phyloP scores from a whole-genome alignment of 2,888 invertebrate species.

The Lepidochitona cinerea region DNA sequence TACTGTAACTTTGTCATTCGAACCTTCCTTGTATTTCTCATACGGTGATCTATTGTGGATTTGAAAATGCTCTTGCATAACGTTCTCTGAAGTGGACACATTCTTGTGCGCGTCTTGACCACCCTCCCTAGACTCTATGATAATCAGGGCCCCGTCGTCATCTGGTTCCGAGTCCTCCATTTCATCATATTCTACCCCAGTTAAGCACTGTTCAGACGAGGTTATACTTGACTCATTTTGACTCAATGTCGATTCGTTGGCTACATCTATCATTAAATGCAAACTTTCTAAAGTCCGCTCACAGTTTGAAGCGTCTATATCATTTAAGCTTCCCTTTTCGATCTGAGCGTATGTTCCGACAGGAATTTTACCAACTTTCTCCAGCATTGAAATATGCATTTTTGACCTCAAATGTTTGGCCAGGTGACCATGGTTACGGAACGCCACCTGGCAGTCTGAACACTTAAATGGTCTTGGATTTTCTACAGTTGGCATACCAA shows the following conservation, averaged over 20 bases:
- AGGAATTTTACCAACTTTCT: slow-evolving; percentile 92
- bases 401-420: slow-evolving; percentile 97
- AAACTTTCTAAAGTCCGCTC: slow-evolving; percentile 92
- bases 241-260: background rate
- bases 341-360: slow-evolving; percentile 95
- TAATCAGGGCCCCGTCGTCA: slow-evolving; percentile 10
- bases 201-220: background rate
- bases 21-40: slow-evolving; percentile 34
- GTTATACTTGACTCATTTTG: background rate
- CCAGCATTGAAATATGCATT: slow-evolving; percentile 94
- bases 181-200: background rate
- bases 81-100: background rate
- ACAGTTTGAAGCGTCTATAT: slow-evolving; percentile 87
- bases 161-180: slow-evolving; percentile 4
- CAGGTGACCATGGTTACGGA: slow-evolving; percentile 93
- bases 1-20: slow-evolving; percentile 47
- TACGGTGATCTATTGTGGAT: slow-evolving; percentile 27
- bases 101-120: background rate
- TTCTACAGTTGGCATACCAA: slow-evolving; percentile 75
- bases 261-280: slow-evolving; percentile 72
- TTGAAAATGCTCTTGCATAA: slow-evolving; percentile 17
- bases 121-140: too few species aligned
- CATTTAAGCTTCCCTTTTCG: slow-evolving; percentile 90
- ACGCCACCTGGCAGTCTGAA: slow-evolving; percentile 95
- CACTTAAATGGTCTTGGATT: slow-evolving; percentile 98